These are phyloP conservation scores for Colletes latitarsis DNA, from an alignment of 1,140 invertebrate genomes.

Conservation along the genomic window DNA sequence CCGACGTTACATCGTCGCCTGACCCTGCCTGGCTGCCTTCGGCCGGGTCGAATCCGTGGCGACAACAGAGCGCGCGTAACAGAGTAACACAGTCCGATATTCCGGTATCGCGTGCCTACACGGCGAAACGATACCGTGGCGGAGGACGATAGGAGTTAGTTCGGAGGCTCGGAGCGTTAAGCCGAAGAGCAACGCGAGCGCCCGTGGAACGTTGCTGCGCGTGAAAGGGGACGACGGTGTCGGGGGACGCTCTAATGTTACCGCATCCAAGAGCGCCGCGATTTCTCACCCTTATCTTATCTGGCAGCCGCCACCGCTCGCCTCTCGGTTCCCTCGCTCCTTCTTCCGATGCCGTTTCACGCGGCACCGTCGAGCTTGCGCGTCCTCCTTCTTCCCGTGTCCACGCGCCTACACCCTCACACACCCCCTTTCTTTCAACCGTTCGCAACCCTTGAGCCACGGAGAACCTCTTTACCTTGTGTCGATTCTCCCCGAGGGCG, in stretches of 20 bases:
- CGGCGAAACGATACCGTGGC: conserved; percentile 52
- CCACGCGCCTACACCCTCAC: conserved; percentile 10
- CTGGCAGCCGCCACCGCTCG: conserved; percentile 53
- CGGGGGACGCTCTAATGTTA: conserved; percentile 72
- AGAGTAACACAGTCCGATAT: conserved; percentile 30
- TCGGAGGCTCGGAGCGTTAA: conserved; percentile 42
- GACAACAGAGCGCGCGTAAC: conserved; percentile 20
- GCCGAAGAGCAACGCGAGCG: conserved; percentile 37
- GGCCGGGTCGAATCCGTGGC: conserved; percentile 25
- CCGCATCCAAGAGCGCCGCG: conserved; percentile 76
- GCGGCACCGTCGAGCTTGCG: conserved; percentile 6
- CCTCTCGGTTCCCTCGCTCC: conserved; percentile 16
- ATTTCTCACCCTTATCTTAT: conserved; percentile 81
- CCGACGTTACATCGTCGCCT: conserved; percentile 54
- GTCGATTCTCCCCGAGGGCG: conserved; percentile 23
- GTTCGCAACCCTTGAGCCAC: conserved; percentile 28
- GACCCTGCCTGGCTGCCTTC: not conserved
- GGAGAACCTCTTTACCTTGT: conserved; percentile 31
- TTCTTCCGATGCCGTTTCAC: conserved; percentile 38
- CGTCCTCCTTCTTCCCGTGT: conserved; percentile 3
- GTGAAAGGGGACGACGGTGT: conserved; percentile 4
- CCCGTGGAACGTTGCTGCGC: conserved; percentile 5
- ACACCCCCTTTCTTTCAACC: not conserved
- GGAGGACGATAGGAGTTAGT: conserved; percentile 50
- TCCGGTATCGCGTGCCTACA: conserved; percentile 33